These are phyloP conservation scores for Onychomys leucogaster DNA, from an alignment of 2,797 vertebrate species.

Conservation along the genomic window DNA sequence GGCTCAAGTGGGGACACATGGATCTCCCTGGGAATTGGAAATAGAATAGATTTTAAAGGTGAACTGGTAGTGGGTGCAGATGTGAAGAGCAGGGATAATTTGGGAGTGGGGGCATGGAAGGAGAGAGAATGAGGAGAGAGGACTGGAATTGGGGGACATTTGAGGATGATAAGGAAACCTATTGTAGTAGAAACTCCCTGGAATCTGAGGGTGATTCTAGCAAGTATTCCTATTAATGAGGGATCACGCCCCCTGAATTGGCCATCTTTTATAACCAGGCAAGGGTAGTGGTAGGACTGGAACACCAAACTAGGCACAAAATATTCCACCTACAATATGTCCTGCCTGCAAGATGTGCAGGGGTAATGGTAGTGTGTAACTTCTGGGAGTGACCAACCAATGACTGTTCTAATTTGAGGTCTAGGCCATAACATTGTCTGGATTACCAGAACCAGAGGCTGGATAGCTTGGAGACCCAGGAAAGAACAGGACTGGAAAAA, in stretches of 20 bases:
- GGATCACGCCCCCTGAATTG: not conserved
- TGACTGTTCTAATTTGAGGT: not conserved
- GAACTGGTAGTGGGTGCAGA: not conserved
- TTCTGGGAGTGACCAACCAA: not conserved
- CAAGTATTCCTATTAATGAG: not conserved
- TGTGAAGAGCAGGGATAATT: not conserved
- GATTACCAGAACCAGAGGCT: not conserved
- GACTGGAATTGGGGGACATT: not conserved
- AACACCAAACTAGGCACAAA: not conserved
- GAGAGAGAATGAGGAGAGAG: not conserved
- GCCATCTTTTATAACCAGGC: not conserved
- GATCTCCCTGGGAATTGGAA: not conserved
- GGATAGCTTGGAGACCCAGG: not conserved
- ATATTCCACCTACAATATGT: not conserved
- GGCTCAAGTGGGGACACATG: not conserved
- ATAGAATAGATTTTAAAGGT: not conserved
- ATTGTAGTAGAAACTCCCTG: not conserved
- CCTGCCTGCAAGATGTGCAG: not conserved
- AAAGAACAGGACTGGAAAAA: not conserved
- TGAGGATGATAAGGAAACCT: not conserved
- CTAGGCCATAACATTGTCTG: not conserved
- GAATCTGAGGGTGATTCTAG: not conserved
- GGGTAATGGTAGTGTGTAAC: not conserved
- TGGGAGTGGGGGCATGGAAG: not conserved
- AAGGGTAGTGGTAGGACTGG: not conserved